phyloP scores from a whole-genome alignment of 2,113 vertebrate genomes.

The Elephantulus edwardii region DNA sequence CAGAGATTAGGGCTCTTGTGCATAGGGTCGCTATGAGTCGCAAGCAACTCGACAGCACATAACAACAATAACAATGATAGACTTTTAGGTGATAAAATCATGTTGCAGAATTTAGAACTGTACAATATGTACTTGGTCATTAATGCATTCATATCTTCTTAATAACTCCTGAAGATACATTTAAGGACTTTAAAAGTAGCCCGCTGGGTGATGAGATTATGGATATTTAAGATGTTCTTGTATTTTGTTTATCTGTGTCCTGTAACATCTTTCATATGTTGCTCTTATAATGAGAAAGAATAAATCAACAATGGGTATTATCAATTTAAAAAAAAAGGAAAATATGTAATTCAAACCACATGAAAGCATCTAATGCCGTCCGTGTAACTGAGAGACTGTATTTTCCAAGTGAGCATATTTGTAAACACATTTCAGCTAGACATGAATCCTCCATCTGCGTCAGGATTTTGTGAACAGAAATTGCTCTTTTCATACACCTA shows the following conservation, averaged over 20 bases:
- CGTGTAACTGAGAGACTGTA: neutral
- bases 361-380: constrained; percentile 24
- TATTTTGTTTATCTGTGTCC: constrained; percentile 5
- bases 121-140: neutral
- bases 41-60: too few species aligned
- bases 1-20: too few species aligned
- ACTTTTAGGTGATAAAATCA: neutral
- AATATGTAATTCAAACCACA: neutral
- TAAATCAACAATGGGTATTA: neutral
- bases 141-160: constrained; percentile 18
- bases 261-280: constrained; percentile 18
- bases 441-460: neutral
- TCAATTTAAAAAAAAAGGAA: constrained; percentile 40
- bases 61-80: too few species aligned
- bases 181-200: constrained; percentile 14
- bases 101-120: neutral
- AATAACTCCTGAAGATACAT: constrained; percentile 26
- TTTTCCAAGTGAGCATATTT: neutral
- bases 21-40: too few species aligned
- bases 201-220: neutral
- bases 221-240: constrained; percentile 18
- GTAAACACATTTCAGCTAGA: neutral
- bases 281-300: constrained; percentile 19
- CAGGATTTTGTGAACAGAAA: neutral
- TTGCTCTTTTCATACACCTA: neutral